phyloP scores from a whole-genome alignment of 23 tunicate genomes.

The Ascidia mentula region DNA sequence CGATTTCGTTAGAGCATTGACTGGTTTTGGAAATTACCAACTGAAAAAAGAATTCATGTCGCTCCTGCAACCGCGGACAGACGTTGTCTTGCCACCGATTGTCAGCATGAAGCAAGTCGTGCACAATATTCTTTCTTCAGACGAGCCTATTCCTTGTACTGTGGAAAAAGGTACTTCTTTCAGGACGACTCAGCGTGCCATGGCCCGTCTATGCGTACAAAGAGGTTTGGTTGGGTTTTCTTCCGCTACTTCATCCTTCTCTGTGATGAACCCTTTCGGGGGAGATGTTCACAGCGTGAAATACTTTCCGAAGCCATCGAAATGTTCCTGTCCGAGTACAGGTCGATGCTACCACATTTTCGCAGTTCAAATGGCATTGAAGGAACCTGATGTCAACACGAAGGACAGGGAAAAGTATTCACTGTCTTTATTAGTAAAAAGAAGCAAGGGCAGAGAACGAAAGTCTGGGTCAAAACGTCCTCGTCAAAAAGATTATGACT shows the following conservation, averaged over 20 bases:
- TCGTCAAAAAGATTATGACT: not conserved
- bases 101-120: not conserved
- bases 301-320: constrained; percentile 8
- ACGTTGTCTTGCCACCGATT: not conserved
- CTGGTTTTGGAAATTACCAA: constrained; percentile 31
- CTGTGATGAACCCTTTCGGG: not conserved
- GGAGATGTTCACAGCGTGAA: not conserved
- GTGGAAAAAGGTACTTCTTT: not conserved
- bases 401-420: constrained; percentile 1
- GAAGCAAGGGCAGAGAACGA: not conserved
- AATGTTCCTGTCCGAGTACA: constrained; percentile 1
- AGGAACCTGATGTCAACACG: not conserved
- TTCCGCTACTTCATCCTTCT: not conserved
- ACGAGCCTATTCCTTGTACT: not conserved
- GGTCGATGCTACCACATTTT: not conserved
- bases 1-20: constrained; percentile 14
- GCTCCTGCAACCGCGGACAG: not conserved
- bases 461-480: not conserved
- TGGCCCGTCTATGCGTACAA: not conserved
- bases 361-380: constrained; percentile 4
- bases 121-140: not conserved
- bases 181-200: not conserved
- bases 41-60: constrained; percentile 11
- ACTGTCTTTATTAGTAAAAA: constrained; percentile 3
- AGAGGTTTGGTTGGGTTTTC: not conserved